These are phyloP conservation scores for Eupithecia subumbrata DNA, from an alignment of 2,888 invertebrate genomes.

Conservation along the genomic window DNA sequence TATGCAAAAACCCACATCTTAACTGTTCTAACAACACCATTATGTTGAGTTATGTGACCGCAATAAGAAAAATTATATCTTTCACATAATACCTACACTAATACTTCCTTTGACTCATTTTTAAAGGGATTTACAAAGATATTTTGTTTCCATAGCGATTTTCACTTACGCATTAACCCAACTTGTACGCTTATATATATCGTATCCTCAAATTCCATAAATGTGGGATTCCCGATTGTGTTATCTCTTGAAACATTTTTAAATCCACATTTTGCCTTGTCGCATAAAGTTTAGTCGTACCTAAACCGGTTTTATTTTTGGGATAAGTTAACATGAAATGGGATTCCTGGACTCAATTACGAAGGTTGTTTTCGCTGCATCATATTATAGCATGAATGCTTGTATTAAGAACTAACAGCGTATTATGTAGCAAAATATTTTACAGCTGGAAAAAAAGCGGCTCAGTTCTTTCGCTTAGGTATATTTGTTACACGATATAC, in stretches of 20 bases:
- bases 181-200: background rate
- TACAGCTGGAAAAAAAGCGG: background rate
- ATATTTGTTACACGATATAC: background rate
- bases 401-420: background rate
- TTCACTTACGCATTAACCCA: background rate
- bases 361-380: slow-evolving; percentile 35
- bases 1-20: slow-evolving; percentile 12
- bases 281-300: slow-evolving; percentile 40
- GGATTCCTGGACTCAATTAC: slow-evolving; percentile 46
- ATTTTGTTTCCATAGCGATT: background rate
- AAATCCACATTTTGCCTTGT: slow-evolving; percentile 35
- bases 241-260: slow-evolving; percentile 31
- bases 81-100: background rate
- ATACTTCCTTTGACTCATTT: background rate
- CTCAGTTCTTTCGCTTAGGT: background rate
- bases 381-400: background rate
- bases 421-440: background rate
- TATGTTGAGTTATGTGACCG: slow-evolving; percentile 34
- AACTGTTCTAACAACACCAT: slow-evolving; percentile 28
- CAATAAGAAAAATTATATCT: slow-evolving; percentile 2
- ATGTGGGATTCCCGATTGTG: slow-evolving; percentile 32
- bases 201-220: slow-evolving; percentile 25
- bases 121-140: background rate
- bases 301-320: slow-evolving; percentile 50
- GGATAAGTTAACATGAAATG: slow-evolving; percentile 41